phyloP scores from a whole-genome alignment of 2,113 vertebrate species.

The Grammomys surdaster region DNA sequence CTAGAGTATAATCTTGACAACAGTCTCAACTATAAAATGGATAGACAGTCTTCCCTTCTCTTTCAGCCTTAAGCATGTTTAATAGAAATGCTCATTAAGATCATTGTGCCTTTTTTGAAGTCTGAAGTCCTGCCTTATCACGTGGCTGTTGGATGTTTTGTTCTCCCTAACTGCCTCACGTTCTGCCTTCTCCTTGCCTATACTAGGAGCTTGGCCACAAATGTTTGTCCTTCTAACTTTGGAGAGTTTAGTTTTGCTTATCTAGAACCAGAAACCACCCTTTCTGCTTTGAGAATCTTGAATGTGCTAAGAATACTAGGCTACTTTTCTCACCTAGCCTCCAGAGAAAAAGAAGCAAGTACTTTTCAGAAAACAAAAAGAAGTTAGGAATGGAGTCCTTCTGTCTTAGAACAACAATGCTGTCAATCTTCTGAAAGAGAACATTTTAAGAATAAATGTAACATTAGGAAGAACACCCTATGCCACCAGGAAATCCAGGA shows the following conservation, averaged over 20 bases:
- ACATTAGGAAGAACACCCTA: background rate
- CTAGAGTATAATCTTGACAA: background rate
- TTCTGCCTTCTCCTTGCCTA: background rate
- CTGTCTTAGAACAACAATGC: background rate
- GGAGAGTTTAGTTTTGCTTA: conserved; percentile 35
- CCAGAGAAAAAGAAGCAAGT: background rate
- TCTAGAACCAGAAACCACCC: conserved; percentile 6
- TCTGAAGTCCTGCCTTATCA: background rate
- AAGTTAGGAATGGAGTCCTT: background rate
- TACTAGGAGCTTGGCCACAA: background rate
- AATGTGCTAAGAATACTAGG: background rate
- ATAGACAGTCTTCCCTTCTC: background rate
- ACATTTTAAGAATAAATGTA: conserved; percentile 13
- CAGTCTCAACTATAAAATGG: background rate
- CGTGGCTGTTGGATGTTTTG: background rate
- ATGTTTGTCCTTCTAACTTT: background rate
- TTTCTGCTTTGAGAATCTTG: conserved; percentile 40
- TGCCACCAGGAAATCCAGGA: background rate
- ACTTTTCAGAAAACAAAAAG: background rate
- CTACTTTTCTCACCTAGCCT: background rate
- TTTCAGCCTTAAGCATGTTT: background rate
- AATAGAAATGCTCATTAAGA: background rate
- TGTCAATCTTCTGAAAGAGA: background rate
- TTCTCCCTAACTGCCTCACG: background rate
- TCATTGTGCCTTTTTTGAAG: background rate